These are phyloP conservation scores for Cryptotermes secundus DNA, from an alignment of 1,140 invertebrate genomes.

Conservation along the genomic window DNA sequence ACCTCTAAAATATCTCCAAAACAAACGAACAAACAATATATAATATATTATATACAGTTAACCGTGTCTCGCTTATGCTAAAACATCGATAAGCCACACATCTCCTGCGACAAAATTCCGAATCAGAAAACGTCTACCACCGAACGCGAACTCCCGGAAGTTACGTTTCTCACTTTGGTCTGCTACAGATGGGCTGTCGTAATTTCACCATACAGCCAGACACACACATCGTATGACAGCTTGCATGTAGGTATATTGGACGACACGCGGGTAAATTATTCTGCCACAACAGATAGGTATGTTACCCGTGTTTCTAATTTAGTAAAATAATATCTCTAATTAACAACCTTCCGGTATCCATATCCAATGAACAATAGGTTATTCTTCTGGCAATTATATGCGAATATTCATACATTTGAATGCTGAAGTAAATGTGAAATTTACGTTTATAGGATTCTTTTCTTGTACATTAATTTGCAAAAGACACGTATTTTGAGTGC, in stretches of 20 bases:
- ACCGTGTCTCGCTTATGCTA: background rate
- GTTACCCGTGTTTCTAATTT: too few relatives aligned
- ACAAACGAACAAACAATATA: background rate
- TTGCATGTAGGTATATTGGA: background rate
- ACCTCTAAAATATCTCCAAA: background rate
- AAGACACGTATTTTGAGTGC: too few relatives aligned
- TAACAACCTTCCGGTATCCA: too few relatives aligned
- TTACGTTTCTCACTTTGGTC: constrained; percentile 30
- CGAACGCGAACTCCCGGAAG: constrained; percentile 19
- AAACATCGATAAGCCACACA: background rate
- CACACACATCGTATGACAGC: too few relatives aligned
- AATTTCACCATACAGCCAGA: background rate
- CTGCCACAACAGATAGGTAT: background rate
- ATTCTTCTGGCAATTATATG: too few relatives aligned
- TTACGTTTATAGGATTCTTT: too few relatives aligned
- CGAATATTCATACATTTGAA: too few relatives aligned
- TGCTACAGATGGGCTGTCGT: constrained; percentile 7
- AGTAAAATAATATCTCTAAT: too few relatives aligned
- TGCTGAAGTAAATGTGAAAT: too few relatives aligned
- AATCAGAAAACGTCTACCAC: background rate
- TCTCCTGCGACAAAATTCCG: background rate
- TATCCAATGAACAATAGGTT: too few relatives aligned
- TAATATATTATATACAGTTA: background rate
- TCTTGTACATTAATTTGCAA: too few relatives aligned
- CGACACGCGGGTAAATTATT: background rate